These are phyloP conservation scores for Galaxea fascicularis DNA, from an alignment of 92 coral and sea anemone species.

Conservation along the genomic window DNA sequence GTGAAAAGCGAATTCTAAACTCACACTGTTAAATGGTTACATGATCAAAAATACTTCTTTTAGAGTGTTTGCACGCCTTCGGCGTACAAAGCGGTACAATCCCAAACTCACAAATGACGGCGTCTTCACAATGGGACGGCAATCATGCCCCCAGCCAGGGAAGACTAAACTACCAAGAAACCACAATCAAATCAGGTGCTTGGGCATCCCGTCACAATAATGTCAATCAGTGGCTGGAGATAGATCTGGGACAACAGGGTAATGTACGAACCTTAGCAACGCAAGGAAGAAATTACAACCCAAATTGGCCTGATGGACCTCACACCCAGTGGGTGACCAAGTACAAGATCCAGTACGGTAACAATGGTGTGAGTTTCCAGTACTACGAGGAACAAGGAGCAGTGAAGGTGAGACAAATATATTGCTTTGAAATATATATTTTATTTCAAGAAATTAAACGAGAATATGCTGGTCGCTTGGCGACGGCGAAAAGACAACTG, in stretches of 20 bases:
- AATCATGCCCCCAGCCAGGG: constrained; percentile 6
- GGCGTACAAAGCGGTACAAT: neutral
- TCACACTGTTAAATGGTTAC: neutral
- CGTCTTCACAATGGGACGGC: neutral
- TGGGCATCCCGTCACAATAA: neutral
- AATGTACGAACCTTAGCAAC: neutral
- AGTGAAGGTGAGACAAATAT: constrained; percentile 5
- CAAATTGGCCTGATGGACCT: neutral
- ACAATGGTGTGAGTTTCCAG: neutral
- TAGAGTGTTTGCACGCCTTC: neutral
- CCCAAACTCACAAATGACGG: neutral
- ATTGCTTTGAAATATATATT: neutral
- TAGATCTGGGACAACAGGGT: neutral
- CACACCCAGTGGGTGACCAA: neutral
- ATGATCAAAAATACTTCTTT: neutral
- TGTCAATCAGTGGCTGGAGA: neutral
- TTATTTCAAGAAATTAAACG: neutral
- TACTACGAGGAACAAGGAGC: constrained; percentile 4
- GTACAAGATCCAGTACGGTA: constrained; percentile 7
- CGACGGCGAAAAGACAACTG: too few relatives aligned
- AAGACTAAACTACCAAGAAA: neutral
- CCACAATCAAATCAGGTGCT: neutral
- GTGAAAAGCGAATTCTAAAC: neutral
- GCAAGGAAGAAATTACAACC: constrained; percentile 9
- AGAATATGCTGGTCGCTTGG: neutral